These are phyloP conservation scores for Caenorhabditis briggsae DNA, from an alignment of 1,140 invertebrate species.

Conservation along the genomic window DNA sequence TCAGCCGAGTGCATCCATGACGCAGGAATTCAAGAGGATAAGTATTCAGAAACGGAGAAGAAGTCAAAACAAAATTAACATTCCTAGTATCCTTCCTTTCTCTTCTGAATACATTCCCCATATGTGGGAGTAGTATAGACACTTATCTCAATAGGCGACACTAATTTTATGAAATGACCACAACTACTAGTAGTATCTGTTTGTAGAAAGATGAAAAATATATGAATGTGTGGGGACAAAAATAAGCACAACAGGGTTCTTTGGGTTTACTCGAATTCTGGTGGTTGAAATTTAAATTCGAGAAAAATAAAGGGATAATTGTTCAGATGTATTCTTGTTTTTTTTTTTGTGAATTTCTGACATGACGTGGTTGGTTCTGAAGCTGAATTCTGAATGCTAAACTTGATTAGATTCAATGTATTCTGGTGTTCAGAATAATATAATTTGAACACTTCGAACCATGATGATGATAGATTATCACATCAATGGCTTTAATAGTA, in stretches of 20 bases:
- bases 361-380: no score
- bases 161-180: constrained; percentile 37
- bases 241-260: not conserved
- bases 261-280: not conserved
- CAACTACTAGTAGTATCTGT: not conserved
- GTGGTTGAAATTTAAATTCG: not conserved
- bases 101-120: not conserved
- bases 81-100: not conserved
- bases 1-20: constrained; percentile 15
- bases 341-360: no score
- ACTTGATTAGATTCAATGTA: not conserved
- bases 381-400: not conserved
- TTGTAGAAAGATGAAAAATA: not conserved
- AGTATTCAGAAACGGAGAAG: not conserved
- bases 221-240: not conserved
- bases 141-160: not conserved
- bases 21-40: constrained; percentile 19
- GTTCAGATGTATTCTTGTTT: no score
- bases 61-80: constrained; percentile 45
- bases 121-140: constrained; percentile 23
- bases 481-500: no score
- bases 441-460: no score
- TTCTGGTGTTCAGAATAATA: constrained; percentile 15
- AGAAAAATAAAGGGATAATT: not conserved
- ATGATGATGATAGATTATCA: no score